Evolutionary conservation across 2,113 vertebrate genomes (phyloP).

Genomic region (Neolamprologus devosi): DNA sequence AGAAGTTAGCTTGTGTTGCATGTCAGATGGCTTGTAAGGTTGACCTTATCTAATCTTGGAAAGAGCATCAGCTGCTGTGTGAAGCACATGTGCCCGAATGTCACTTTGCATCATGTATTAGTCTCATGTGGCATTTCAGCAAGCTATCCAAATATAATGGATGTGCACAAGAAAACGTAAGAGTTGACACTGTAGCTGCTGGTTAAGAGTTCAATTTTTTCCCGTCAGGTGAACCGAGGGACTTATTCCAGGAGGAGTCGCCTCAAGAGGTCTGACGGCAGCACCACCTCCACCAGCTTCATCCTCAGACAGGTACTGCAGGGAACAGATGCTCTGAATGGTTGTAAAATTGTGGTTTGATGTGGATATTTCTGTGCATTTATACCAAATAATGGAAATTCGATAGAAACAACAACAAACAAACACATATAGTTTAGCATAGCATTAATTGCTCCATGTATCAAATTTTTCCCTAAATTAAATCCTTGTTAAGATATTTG

Average conservation of each 20-base stretch:
- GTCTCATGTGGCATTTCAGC: background rate
- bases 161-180: background rate
- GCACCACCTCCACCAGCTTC: conserved; percentile 89
- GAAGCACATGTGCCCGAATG: background rate
- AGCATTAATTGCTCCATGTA: background rate
- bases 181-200: background rate
- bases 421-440: background rate
- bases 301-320: conserved; percentile 84
- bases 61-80: background rate
- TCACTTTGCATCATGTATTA: background rate
- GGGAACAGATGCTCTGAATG: background rate
- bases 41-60: background rate
- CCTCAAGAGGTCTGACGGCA: conserved; percentile 85
- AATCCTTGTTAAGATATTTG: background rate
- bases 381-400: background rate
- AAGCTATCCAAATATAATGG: background rate
- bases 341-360: background rate
- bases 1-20: background rate
- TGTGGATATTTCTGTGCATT: background rate
- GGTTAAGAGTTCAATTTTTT: background rate
- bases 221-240: conserved; percentile 76
- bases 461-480: background rate
- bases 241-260: conserved; percentile 84
- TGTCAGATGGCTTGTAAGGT: background rate
- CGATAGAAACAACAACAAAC: background rate